A percentile compares a stretch with the other conserved stretches of the same genome.
Conservation (phyloP, 2,888 invertebrate genomes). For the Hoplodrina ambigua region DNA sequence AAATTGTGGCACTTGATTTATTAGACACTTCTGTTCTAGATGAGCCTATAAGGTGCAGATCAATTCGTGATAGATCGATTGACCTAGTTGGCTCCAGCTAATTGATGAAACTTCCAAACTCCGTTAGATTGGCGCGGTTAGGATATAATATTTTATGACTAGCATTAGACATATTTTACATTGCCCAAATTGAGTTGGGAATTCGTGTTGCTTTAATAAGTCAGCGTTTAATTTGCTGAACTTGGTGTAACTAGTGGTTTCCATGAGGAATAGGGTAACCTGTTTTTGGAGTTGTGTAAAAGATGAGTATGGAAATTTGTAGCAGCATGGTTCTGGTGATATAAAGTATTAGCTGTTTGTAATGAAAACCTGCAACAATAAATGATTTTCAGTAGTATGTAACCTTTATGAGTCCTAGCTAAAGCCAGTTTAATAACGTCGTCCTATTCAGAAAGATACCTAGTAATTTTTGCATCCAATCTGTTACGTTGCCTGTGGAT, state of each 20-base stretch:
- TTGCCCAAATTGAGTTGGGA: conserved; percentile 52
- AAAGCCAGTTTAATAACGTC: conserved; percentile 40
- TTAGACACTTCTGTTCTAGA: conserved; percentile 59
- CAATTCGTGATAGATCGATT: conserved; percentile 65
- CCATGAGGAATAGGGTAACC: conserved; percentile 7
- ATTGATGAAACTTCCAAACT: conserved; percentile 66
- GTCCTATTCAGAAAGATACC: conserved; percentile 24
- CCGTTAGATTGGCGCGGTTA: conserved; percentile 53
- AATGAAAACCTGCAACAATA: neutral
- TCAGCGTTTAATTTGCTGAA: conserved; percentile 49
- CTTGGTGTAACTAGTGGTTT: conserved; percentile 15
- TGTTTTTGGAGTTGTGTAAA: conserved; percentile 3
- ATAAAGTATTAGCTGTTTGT: neutral
- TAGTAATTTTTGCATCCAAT: conserved; percentile 55
- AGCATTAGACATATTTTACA: conserved; percentile 59
- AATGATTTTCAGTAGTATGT: conserved; percentile 9
- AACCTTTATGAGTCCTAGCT: neutral
- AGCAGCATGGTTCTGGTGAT: neutral
- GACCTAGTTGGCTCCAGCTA: conserved; percentile 63
- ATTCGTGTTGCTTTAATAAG: conserved; percentile 53
- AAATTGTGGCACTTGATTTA: conserved; percentile 45
- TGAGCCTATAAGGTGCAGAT: conserved; percentile 60
- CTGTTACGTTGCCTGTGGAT: conserved; percentile 38
- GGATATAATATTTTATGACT: conserved; percentile 63
- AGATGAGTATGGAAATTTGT: neutral